Base-by-base conservation (phyloP, 2,888 invertebrate species). In the Chamaedrilus cognettii region DNA sequence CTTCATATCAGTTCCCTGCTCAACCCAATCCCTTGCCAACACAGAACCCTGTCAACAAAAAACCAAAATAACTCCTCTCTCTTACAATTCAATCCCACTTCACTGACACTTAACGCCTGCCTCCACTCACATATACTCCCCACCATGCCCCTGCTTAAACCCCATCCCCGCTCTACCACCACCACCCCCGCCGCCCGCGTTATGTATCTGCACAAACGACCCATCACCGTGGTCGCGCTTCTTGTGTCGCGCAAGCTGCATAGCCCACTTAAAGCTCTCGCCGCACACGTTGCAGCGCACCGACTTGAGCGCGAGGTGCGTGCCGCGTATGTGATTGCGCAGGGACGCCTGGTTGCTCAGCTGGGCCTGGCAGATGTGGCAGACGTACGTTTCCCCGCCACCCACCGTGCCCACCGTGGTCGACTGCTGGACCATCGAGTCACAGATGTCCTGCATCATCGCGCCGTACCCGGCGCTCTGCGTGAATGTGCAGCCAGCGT, bases 231-330 rank as follows among this genome's bases (percentile, higher is more conserved):
- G 68, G 4, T 65, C 64, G 4, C 68, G 34, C 51, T 69, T 69
- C 57, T 66, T 67, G 64, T 69, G 69, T 34, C 61, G 28, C 30
- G 67, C 66, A 34, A 69, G 65, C 28, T 67, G 67, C 64, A 64
- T 66, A 5, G 64, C 51, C 69, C 69, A 69, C 52, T 67, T 67
- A 61, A 69, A 69, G 35, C 68, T 69, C 42, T 69, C 67, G 7
- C 69, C 69, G 57, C 69, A 69, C 35, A 69, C 30, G 42, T 67
- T 61, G 59, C 69, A 69, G n/a, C 60, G 62, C 26, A 50, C 56
- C 23, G 57, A 49, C 49, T 69, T 66, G 31, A 63, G 64, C 2
- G 69, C 69, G 15, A 66, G 64, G 26, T 69, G 69, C 28, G 63
- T 66, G 55, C 69, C 69, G 31, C 66, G 69, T 30, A 69, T 66